Base-by-base conservation (phyloP, 2,113 vertebrate species). In the Sapayoa aenigma region DNA sequence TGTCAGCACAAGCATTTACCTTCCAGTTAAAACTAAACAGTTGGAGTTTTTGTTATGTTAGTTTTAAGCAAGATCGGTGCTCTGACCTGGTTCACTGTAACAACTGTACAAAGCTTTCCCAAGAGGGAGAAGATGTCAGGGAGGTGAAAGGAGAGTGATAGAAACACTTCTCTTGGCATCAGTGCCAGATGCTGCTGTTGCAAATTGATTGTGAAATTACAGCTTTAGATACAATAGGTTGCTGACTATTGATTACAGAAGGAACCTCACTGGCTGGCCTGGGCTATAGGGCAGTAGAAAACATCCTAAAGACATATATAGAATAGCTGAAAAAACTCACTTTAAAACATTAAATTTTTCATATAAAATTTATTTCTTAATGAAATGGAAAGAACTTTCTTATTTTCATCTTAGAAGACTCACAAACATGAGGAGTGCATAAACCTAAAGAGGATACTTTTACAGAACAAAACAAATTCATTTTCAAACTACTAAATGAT, bases 41-140 rank as follows among this genome's bases (percentile, higher is more conserved):
- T 14, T 76, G 49, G 4, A 6, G 1, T 68, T 4, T 68, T 90
- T 80, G 50, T 39, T 55, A 42, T 76, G 59, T 74, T 93, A 33
- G 49, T 80, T 94, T 93, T 90, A 83, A 88, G 55, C 37, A 66
- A 50, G 53, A 95, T 90, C 49, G 39, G 21, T 90, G 88, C 59
- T 80, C 55, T 14, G 3, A 58, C 67, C 63, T 55, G 59, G 16
- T 55, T 92, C 53, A 75, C 12, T 21, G 12, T 90, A 24, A 24
- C 42, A 83, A 59, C 37, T 85, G 28, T 53, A 84, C 75, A 77
- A 74, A 94, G 30, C 63, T 86, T 80, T 75, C 88, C 55, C 88
- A 74, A 9, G 85, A 84, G 88, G 55, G 10, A 30, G n/a, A 53
- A 62, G 37, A 76, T 83, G 59, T 55, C 55, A 84, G 65, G 23